These are phyloP conservation scores for Falco biarmicus DNA, from an alignment of 2,797 vertebrate genomes.

Conservation along the genomic window DNA sequence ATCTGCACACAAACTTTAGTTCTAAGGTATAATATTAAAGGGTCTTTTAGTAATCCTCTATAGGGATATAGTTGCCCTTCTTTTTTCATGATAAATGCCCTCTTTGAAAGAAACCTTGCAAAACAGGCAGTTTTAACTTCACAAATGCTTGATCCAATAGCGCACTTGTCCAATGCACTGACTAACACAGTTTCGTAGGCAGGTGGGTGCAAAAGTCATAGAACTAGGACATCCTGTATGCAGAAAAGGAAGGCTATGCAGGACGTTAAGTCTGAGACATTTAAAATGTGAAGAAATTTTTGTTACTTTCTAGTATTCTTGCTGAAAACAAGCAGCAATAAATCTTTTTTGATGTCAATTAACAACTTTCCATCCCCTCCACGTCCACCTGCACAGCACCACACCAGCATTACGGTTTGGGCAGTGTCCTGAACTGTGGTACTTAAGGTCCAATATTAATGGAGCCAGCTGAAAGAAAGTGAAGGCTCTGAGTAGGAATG, in stretches of 20 bases:
- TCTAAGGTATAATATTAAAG: background rate
- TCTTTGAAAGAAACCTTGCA: background rate
- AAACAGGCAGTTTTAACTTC: background rate
- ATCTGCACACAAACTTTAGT: background rate
- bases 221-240: background rate
- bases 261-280: background rate
- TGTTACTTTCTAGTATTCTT: background rate
- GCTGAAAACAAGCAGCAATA: background rate
- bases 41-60: background rate
- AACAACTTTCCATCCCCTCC: background rate
- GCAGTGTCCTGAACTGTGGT: background rate
- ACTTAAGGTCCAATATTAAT: background rate
- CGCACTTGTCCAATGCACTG: background rate
- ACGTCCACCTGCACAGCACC: background rate
- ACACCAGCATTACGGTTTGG: background rate
- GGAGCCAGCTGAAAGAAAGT: background rate
- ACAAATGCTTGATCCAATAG: background rate
- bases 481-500: background rate
- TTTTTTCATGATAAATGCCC: background rate
- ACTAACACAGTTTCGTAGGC: background rate
- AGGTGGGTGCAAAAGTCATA: background rate
- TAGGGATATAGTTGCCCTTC: background rate
- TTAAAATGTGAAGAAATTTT: background rate
- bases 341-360: background rate
- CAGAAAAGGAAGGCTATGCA: background rate